These are phyloP conservation scores for Tricholaema leucomelas DNA, from an alignment of 2,113 vertebrate genomes.

Conservation along the genomic window DNA sequence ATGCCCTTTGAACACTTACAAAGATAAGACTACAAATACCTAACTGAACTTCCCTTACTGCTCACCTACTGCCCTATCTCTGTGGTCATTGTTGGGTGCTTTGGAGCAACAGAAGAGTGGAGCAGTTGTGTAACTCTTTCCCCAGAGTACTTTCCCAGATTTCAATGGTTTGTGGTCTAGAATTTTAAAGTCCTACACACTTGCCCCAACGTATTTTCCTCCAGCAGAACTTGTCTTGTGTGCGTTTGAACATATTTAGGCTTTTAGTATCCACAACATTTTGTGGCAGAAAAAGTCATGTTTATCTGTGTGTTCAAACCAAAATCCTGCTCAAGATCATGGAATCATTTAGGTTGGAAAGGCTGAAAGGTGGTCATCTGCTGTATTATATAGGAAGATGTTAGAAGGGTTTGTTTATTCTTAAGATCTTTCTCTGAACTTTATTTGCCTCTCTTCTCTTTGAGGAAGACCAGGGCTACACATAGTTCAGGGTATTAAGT, in stretches of 20 bases:
- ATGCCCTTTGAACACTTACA: background rate
- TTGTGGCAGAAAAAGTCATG: background rate
- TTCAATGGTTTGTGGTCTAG: background rate
- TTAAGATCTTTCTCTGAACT: background rate
- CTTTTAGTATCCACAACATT: background rate
- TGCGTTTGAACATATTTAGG: background rate
- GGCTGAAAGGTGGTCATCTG: background rate
- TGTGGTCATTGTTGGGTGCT: rapidly evolving
- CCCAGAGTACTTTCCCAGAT: background rate
- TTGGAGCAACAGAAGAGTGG: rapidly evolving
- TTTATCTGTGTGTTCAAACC: background rate
- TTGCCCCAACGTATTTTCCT: background rate
- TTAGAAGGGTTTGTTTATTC: background rate
- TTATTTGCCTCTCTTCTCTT: background rate
- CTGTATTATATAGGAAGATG: background rate
- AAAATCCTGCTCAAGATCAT: background rate
- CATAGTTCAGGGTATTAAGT: background rate
- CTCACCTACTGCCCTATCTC: background rate
- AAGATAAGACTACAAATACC: rapidly evolving
- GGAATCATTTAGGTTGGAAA: background rate
- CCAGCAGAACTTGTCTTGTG: background rate
- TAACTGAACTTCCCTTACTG: rapidly evolving
- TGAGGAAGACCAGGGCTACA: background rate
- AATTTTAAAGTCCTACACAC: background rate
- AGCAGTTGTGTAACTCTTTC: background rate